A percentile compares a stretch with the other conserved stretches of the same genome.
Conservation (phyloP, 1,140 invertebrate genomes). For the Diachasma alloeum region DNA sequence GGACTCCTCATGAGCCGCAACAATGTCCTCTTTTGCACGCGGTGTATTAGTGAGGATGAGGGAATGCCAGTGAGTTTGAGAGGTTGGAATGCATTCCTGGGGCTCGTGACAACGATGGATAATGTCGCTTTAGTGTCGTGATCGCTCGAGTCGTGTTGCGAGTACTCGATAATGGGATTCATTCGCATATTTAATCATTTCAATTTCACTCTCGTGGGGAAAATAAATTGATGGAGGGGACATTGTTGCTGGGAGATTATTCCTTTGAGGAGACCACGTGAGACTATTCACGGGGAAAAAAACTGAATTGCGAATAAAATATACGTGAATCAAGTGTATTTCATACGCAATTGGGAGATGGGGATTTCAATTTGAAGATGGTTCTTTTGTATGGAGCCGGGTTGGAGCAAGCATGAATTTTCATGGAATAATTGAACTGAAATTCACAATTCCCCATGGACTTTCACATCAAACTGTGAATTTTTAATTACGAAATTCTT, state of each 20-base stretch:
- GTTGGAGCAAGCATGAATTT: no score
- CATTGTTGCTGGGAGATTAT: background rate
- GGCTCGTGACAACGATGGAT: background rate
- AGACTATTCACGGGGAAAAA: no score
- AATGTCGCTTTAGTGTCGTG: background rate
- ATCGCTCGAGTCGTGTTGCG: background rate
- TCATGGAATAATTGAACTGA: no score
- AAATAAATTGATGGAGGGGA: background rate
- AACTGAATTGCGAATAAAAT: no score
- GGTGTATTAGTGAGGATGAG: conserved; percentile 4
- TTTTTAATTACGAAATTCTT: no score
- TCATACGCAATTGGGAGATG: no score
- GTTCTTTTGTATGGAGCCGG: no score
- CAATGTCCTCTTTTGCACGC: background rate
- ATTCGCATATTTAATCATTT: conserved; percentile 9
- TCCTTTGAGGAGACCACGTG: background rate
- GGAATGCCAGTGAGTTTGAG: background rate
- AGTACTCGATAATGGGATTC: background rate
- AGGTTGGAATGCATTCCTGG: background rate
- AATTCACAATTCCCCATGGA: no score
- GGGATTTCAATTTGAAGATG: no score
- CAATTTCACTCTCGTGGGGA: background rate
- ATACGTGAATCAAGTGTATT: no score
- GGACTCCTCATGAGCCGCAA: background rate
- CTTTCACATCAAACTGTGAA: no score